Percentiles rank a stretch among this genome's conserved stretches.
Conservation (phyloP, 2,888 invertebrate genomes). For the Philhelius pedissequus region DNA sequence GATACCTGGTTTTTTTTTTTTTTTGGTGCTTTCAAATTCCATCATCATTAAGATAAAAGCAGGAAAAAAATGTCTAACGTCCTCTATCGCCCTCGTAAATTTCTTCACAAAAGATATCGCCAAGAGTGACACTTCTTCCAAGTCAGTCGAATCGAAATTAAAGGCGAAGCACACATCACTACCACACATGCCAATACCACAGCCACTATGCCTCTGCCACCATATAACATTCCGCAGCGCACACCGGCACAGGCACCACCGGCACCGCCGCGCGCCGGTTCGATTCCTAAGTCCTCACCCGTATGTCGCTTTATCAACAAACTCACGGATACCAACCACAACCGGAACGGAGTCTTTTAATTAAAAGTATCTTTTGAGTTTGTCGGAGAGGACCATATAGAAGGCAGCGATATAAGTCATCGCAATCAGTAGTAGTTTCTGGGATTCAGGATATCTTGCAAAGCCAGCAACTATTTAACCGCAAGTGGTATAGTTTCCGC, state of each 20-base stretch:
- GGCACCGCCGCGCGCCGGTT: constrained; percentile 1
- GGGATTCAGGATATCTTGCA: constrained; percentile 59
- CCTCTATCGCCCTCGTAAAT: constrained; percentile 66
- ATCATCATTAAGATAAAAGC: constrained; percentile 67
- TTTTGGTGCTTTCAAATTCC: constrained; percentile 37
- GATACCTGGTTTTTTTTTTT: background rate
- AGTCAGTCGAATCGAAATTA: constrained; percentile 6
- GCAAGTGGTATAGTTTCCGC: constrained; percentile 14
- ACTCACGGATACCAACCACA: constrained; percentile 46
- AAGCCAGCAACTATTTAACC: constrained; percentile 60
- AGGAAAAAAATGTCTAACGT: constrained; percentile 26
- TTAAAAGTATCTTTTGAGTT: constrained; percentile 51
- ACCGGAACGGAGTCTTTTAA: constrained; percentile 57
- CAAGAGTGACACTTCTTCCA: constrained; percentile 55
- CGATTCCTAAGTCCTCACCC: background rate
- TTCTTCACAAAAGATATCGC: constrained; percentile 50
- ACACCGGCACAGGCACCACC: no score
- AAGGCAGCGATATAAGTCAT: constrained; percentile 47
- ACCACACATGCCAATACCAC: background rate
- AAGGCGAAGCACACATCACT: background rate
- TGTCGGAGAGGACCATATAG: constrained; percentile 6
- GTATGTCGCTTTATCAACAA: constrained; percentile 37
- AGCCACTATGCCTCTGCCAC: background rate
- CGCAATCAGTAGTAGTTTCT: constrained; percentile 59
- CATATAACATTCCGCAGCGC: constrained; percentile 7